These are phyloP conservation scores for Cantharis nigra DNA, from an alignment of 2,888 invertebrate genomes.

Conservation along the genomic window DNA sequence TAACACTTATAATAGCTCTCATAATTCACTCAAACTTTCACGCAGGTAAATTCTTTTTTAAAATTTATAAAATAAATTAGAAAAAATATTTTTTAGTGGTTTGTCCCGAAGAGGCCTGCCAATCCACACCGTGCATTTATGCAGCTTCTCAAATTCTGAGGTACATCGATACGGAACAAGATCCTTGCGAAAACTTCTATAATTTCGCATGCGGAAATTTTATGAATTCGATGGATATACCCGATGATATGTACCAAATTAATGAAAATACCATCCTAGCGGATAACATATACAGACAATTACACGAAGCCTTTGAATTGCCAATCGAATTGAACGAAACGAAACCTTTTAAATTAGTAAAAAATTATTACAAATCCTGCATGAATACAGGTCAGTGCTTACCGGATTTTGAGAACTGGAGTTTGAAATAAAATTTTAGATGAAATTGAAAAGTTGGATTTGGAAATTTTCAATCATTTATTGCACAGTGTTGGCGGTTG, in stretches of 20 bases:
- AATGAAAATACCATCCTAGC: background rate
- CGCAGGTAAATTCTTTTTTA: background rate
- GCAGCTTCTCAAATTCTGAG: background rate
- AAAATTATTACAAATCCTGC: slow-evolving; percentile 55
- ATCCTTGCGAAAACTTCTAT: background rate
- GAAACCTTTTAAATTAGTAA: slow-evolving; percentile 54
- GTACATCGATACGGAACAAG: background rate
- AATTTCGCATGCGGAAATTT: background rate
- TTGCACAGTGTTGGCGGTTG: slow-evolving; percentile 76
- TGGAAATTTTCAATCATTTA: slow-evolving; percentile 58
- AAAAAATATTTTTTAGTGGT: background rate
- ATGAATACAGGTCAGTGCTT: slow-evolving; percentile 46
- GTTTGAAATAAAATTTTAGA: slow-evolving; percentile 57
- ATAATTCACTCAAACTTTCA: background rate
- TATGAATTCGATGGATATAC: background rate
- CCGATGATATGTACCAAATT: background rate
- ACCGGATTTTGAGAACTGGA: background rate
- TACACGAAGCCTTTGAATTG: slow-evolving; percentile 43
- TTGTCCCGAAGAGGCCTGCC: background rate
- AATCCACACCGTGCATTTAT: background rate
- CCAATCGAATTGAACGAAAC: slow-evolving; percentile 49
- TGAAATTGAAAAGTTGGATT: slow-evolving; percentile 73
- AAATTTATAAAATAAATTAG: too few species aligned
- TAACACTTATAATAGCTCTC: background rate
- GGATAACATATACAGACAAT: slow-evolving; percentile 13